Percentiles rank a stretch among this genome's conserved stretches.
phyloP scores from a whole-genome alignment of 2,797 vertebrate species.

The Ceyx erithaca region DNA sequence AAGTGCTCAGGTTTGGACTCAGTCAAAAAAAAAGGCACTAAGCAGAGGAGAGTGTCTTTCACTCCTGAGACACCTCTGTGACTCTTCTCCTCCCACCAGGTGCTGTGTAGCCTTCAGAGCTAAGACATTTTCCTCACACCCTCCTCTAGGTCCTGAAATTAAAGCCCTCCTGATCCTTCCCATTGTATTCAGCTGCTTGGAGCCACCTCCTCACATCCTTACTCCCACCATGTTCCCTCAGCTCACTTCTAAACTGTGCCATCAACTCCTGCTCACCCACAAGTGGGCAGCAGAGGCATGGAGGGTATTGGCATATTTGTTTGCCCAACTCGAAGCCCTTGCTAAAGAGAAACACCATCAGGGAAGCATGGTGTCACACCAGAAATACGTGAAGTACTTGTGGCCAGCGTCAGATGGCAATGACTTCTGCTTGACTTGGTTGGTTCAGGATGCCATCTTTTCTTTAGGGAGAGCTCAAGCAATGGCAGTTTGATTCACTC shows the following conservation, averaged over 20 bases:
- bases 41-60: not conserved
- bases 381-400: not conserved
- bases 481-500: not conserved
- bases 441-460: not conserved
- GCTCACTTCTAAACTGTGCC: not conserved
- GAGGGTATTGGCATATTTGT: not conserved
- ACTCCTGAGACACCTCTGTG: not conserved
- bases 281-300: not conserved
- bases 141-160: not conserved
- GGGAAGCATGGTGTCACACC: not conserved
- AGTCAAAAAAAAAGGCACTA: not conserved
- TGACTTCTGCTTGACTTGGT: not conserved
- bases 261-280: not conserved
- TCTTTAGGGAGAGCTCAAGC: not conserved
- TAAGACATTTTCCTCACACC: not conserved
- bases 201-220: not conserved
- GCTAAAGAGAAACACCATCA: not conserved
- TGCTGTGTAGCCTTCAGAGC: not conserved
- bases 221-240: not conserved
- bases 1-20: not conserved
- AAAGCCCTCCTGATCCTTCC: not conserved
- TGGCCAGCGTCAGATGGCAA: not conserved
- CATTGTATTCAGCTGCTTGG: not conserved
- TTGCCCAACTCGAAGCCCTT: not conserved
- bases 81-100: not conserved